phyloP scores from a whole-genome alignment of 2,888 invertebrate genomes.

The Bedellia somnulentella region DNA sequence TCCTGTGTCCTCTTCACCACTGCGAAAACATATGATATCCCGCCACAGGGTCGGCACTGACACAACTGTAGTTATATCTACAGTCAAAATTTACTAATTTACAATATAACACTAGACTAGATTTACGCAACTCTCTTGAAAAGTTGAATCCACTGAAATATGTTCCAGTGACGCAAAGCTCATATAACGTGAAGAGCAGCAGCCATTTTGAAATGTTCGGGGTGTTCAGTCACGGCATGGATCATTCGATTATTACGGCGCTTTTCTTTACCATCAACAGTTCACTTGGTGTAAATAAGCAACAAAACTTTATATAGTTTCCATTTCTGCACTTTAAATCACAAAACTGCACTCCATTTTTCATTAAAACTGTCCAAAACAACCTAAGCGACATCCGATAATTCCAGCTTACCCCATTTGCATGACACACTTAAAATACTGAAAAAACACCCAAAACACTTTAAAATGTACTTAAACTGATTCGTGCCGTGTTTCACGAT shows the following conservation, averaged over 20 bases:
- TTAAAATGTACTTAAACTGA: constrained; percentile 54
- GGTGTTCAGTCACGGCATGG: constrained; percentile 62
- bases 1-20: constrained; percentile 56
- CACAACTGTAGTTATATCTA: constrained; percentile 29
- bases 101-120: constrained; percentile 37
- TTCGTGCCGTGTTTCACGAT: constrained; percentile 49
- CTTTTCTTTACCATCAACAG: constrained; percentile 28
- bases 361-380: constrained; percentile 58
- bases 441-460: constrained; percentile 59
- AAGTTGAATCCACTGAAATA: constrained; percentile 50
- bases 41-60: constrained; percentile 37
- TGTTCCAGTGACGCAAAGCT: constrained; percentile 65
- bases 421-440: constrained; percentile 72
- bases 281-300: constrained; percentile 24
- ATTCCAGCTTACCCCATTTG: constrained; percentile 72
- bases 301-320: constrained; percentile 40
- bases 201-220: constrained; percentile 65
- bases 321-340: constrained; percentile 46
- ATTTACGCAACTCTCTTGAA: constrained; percentile 36
- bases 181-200: constrained; percentile 61
- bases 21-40: constrained; percentile 59
- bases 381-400: constrained; percentile 62
- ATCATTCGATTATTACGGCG: constrained; percentile 51
- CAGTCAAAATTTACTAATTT: constrained; percentile 34
- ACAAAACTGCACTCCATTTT: constrained; percentile 51